Base-by-base conservation (phyloP, 2,113 vertebrate species). In the Oncorhynchus clarkii region DNA sequence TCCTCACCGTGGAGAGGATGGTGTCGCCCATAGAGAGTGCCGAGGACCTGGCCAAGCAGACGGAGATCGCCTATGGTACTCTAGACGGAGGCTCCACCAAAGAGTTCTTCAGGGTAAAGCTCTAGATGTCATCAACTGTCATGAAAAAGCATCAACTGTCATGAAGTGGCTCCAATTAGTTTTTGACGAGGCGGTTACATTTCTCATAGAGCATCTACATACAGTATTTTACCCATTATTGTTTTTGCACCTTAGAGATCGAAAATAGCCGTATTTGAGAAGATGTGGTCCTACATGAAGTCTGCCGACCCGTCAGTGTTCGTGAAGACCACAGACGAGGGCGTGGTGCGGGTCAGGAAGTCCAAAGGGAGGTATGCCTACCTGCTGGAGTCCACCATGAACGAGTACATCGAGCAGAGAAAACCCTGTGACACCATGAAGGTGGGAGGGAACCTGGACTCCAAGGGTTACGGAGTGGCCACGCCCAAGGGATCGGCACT, bases 1-100 rank as follows among this genome's bases (percentile, higher is more conserved):
- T 99, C 93, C 94, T 99, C 84, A 99, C 98, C 0, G 98, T 99
- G 80, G 97, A 99, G 89, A 94, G 98, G 85, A 99, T 99, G 98
- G 98, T 97, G 78, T 97, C 96, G 5, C 96, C 96, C 80, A 97
- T 97, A 0, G 96, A 96, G 89, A 96, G 96, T 18, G 95, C 96
- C 0, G 96, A 96, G 79, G 96, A 96, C 82, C 89, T 96, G 80
- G 96, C 96, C 27, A 97, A 97, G 86, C 96, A 97, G 87, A 96
- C 95, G 0, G 96, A 97, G 89, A 97, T 97, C 0, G 93, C 95
- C 64, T 99, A 99, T 0, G 98, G 98, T 2, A 99, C 98, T 0
- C 87, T 99, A 87, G 97, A 99, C 48, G 96, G 94, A 68, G 97
- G 97, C 49, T 98, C 97, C 72, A 99, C 98, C 57, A 98, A 98